These are phyloP conservation scores for Eclectus roratus DNA, from an alignment of 2,113 vertebrate genomes.

Conservation along the genomic window DNA sequence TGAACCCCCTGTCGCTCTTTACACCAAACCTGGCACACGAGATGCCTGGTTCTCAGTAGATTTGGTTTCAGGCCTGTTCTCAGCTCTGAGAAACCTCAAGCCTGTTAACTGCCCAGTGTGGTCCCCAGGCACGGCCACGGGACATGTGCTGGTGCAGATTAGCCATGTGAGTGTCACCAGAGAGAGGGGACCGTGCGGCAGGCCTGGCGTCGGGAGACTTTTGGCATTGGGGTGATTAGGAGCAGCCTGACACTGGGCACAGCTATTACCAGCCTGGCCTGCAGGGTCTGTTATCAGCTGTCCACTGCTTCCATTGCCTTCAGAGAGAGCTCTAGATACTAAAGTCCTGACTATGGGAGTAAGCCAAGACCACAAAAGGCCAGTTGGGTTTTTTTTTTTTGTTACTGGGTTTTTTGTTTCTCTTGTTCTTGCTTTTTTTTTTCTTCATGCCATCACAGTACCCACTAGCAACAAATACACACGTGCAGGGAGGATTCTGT, in stretches of 20 bases:
- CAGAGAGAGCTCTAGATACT: neutral
- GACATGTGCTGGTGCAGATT: slow-evolving; percentile 37
- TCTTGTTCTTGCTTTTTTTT: neutral
- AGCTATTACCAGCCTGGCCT: neutral
- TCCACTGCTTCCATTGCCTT: neutral
- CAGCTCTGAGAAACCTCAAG: neutral
- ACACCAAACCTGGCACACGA: rapidly evolving
- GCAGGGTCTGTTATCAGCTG: neutral
- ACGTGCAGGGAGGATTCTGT: neutral
- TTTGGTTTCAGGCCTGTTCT: neutral
- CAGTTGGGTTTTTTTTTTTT: neutral
- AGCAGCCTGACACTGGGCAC: neutral
- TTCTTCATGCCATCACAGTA: neutral
- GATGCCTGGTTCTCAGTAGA: neutral
- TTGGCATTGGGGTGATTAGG: neutral
- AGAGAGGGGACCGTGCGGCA: neutral
- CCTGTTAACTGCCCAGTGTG: rapidly evolving
- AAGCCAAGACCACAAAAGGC: neutral
- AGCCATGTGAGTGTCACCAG: neutral
- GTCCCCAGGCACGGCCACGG: neutral
- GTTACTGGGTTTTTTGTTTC: neutral
- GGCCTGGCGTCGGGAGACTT: neutral
- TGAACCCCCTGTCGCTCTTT: neutral
- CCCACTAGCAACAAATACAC: neutral
- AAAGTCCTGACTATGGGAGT: neutral